Base-by-base conservation (phyloP, 2,113 vertebrate genomes). In the Prunella fulvescens region DNA sequence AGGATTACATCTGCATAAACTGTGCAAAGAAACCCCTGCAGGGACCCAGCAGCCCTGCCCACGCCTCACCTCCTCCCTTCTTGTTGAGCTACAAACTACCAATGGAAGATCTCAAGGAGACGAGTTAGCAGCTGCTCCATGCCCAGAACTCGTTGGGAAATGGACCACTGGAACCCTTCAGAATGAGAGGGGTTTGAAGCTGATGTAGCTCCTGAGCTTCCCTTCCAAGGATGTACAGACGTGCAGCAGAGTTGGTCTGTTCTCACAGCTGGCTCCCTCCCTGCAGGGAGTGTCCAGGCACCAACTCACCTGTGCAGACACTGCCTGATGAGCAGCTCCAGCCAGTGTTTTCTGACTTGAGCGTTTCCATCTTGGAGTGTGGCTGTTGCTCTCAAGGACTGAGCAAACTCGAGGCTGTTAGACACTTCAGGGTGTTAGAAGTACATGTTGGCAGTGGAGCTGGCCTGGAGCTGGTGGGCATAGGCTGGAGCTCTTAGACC, bases 1-100 rank as follows among this genome's bases (percentile, higher is more conserved):
- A 99, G 95, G 99, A 99, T 98, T 99, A 99, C 97, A 99, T 99
- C 97, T 99, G 99, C 97, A 87, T 97, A 96, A 99, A 99, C 98
- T 99, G 99, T 98, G 98, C 98, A 78, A 98, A 98, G 74, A 99
- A 99, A 90, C 96, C 96, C 58, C 61, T 97, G 74, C 98, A 98
- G 94, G 98, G 97, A 44, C 93, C 97, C 72, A 96, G 97, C 86
- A 98, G 98, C 96, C 98, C 97, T 88, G 96, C 96, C 65, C 98
- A 97, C 6, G 96, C 93, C 42, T 96, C 97, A 4, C 97, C 98
- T 65, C 91, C 98, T 86, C 96, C 98, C 72, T 98, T 98, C 97
- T 37, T 98, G 92, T 31, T 98, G 97, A 97, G 97, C 97, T 98
- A 98, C 98, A 98, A 98, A 91, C 86, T 98, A 33, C 98, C 98